Conservation (phyloP, 2,888 invertebrate genomes). For the Eupithecia inturbata region DNA sequence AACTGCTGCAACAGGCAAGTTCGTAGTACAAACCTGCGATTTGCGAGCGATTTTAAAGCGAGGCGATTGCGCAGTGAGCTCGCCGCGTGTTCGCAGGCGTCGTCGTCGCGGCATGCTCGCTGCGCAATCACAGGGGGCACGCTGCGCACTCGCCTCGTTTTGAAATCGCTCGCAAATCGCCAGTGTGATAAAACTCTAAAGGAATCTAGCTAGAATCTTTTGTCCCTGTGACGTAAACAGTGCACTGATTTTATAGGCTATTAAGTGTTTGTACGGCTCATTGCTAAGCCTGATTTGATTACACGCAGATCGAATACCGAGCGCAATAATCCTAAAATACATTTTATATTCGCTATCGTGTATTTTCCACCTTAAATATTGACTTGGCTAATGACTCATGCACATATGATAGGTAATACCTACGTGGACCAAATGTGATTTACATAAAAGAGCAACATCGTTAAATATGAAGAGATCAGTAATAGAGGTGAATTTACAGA, state of each 20-base stretch:
- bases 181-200: background rate
- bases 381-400: slow-evolving; percentile 40
- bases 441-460: background rate
- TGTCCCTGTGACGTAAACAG: slow-evolving; percentile 13
- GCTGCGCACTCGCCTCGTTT: too few relatives aligned
- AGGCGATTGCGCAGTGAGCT: too few relatives aligned
- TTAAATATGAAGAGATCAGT: background rate
- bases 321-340: slow-evolving; percentile 55
- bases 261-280: slow-evolving; percentile 54
- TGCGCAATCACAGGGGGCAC: too few relatives aligned
- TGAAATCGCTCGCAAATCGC: too few relatives aligned
- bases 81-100: too few relatives aligned
- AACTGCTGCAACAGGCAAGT: background rate
- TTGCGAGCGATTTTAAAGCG: too few relatives aligned
- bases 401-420: slow-evolving; percentile 25
- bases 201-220: background rate
- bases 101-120: too few relatives aligned
- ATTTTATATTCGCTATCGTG: slow-evolving; percentile 45
- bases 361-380: slow-evolving; percentile 43
- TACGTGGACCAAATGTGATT: slow-evolving; percentile 13
- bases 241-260: slow-evolving; percentile 60
- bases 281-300: slow-evolving; percentile 24
- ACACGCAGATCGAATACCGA: slow-evolving; percentile 40
- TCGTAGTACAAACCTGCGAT: background rate
- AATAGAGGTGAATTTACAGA: background rate